These are phyloP conservation scores for Panurus biarmicus DNA, from an alignment of 2,113 vertebrate species.

Conservation along the genomic window DNA sequence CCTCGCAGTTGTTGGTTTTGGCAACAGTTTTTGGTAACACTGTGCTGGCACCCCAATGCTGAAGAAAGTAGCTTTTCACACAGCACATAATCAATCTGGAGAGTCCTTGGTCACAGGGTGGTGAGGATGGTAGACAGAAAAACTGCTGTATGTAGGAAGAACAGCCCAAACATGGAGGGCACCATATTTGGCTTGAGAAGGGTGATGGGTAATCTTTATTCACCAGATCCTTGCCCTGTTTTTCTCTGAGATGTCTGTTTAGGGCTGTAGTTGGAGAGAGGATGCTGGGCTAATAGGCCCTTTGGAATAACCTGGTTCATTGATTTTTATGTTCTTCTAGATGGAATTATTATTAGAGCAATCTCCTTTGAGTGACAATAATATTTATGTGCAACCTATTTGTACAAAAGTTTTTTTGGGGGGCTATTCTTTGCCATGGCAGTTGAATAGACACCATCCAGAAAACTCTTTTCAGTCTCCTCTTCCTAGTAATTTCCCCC, in stretches of 20 bases:
- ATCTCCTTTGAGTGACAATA: neutral
- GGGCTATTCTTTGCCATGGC: neutral
- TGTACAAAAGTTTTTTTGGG: neutral
- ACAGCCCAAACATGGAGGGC: neutral
- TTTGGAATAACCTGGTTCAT: neutral
- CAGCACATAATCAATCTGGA: neutral
- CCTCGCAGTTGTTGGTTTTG: neutral
- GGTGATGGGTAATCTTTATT: neutral
- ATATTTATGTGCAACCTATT: neutral
- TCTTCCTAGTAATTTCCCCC: neutral
- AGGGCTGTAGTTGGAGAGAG: neutral
- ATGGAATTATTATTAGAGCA: neutral
- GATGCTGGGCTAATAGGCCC: neutral
- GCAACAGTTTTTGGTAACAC: neutral
- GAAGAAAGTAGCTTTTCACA: neutral
- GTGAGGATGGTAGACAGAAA: neutral
- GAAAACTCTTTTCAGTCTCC: neutral
- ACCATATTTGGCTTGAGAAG: neutral
- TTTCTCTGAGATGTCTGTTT: neutral
- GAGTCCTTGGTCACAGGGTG: neutral
- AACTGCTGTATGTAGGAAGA: neutral
- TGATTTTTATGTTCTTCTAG: neutral
- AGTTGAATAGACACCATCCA: neutral
- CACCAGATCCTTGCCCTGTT: neutral
- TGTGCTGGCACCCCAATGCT: rapidly evolving